A percentile compares a stretch with the other conserved stretches of the same genome.
phyloP scores from a whole-genome alignment of 2,888 invertebrate genomes.

The Drosophila recens region DNA sequence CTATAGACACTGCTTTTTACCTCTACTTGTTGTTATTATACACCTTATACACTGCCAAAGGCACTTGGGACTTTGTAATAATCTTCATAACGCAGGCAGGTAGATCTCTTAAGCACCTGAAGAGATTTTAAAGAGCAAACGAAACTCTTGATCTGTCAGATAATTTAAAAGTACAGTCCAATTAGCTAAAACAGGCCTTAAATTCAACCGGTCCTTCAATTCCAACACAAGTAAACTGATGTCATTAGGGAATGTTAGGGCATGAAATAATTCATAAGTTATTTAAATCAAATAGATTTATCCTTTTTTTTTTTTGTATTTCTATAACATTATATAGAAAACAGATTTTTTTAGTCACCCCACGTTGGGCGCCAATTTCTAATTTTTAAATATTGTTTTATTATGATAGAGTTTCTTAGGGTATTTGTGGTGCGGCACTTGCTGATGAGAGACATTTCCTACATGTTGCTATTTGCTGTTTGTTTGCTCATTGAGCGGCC shows the following conservation, averaged over 20 bases:
- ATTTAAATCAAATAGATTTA: too few relatives aligned
- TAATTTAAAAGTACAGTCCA: too few relatives aligned
- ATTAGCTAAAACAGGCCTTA: too few relatives aligned
- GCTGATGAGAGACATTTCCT: constrained; percentile 10
- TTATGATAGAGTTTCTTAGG: constrained; percentile 3
- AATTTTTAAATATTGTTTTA: not conserved
- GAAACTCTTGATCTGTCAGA: too few relatives aligned
- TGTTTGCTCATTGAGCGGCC: constrained; percentile 64
- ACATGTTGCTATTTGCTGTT: constrained; percentile 63
- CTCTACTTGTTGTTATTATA: constrained; percentile 33
- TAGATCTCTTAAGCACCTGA: not conserved
- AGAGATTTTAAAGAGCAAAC: too few relatives aligned
- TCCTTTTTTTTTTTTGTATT: too few relatives aligned
- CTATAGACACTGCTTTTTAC: constrained; percentile 19
- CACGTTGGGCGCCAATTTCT: not conserved
- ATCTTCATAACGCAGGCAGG: not conserved
- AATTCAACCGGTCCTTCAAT: too few relatives aligned
- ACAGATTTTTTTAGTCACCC: not conserved
- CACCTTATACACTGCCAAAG: constrained; percentile 6
- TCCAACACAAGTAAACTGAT: too few relatives aligned
- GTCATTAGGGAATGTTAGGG: too few relatives aligned
- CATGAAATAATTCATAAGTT: too few relatives aligned
- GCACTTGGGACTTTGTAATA: not conserved
- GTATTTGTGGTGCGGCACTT: constrained; percentile 17
- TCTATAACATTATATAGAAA: too few relatives aligned